These are phyloP conservation scores for Pteromalus puparum DNA, from an alignment of 1,140 invertebrate species.

Conservation along the genomic window DNA sequence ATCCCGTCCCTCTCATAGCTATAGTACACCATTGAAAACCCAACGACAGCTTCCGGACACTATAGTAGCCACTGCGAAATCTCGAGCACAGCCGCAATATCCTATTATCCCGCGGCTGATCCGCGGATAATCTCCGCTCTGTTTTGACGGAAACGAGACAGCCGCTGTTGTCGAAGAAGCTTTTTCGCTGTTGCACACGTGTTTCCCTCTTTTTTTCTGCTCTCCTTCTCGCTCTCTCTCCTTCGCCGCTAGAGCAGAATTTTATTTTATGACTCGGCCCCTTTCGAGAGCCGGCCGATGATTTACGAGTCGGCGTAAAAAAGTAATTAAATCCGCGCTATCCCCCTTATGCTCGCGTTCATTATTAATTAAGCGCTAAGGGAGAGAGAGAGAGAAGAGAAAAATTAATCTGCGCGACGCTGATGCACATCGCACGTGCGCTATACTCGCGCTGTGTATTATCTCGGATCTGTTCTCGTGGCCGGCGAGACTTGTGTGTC, in stretches of 20 bases:
- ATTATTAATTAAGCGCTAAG: conserved; percentile 46
- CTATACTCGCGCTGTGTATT: no score
- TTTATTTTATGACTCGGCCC: conserved; percentile 68
- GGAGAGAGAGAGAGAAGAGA: not conserved
- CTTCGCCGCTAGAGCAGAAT: conserved; percentile 20
- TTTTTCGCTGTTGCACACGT: conserved; percentile 24
- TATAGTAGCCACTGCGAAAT: not conserved
- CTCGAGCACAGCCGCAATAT: conserved; percentile 32
- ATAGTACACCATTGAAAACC: no score
- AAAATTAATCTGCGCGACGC: conserved; percentile 34
- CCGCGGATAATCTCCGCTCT: conserved; percentile 65
- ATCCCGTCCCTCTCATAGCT: no score
- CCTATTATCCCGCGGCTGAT: conserved; percentile 59
- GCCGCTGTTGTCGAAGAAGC: not conserved
- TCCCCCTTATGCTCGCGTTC: not conserved
- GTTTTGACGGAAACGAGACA: conserved; percentile 64
- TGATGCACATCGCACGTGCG: not conserved
- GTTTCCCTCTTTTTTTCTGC: conserved; percentile 15
- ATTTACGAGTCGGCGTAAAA: conserved; percentile 72
- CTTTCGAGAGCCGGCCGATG: conserved; percentile 58
- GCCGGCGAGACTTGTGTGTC: no score
- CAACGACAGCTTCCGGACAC: not conserved
- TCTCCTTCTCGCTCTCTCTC: not conserved
- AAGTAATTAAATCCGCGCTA: conserved; percentile 70
- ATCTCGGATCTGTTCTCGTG: not conserved